Base-by-base conservation (phyloP, 2,888 invertebrate genomes). In the Thereva unica region DNA sequence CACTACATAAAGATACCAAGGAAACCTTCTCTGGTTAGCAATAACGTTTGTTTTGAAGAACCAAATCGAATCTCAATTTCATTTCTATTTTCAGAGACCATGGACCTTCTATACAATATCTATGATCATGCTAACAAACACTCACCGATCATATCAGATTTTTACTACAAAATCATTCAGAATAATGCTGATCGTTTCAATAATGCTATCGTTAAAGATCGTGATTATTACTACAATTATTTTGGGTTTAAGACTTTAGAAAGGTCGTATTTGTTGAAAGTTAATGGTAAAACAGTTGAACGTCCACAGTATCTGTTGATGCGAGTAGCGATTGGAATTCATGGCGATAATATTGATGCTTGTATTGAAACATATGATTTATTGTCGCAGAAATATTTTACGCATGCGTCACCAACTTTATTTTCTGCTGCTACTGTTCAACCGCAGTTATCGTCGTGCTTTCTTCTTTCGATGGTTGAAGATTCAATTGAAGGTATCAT, bases 191-290 rank as follows among this genome's bases (percentile, higher is more conserved):
- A 95, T 75, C 85, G 86, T 69, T 82, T 99, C 57, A 95, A 99
- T 81, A 95, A 97, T 0, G 91, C 95, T 23, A 96, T 99, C 73
- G 93, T 97, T 49, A 96, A 98, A 80, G 96, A 97, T 77, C 86
- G 98, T 73, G 99, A 99, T 81, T 99, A 94, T 80, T 90, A 87
- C 68, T 99, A 97, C 82, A 97, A 95, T 77, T 99, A 95, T 78
- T 99, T 99, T 84, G 99, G 98, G n/a, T 98, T 98, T 77, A 98
- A 97, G 85, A 99, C 98, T 0, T 82, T 99, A 64, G 98, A 99
- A 77, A 85, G 95, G 53, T 97, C 97, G 0, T 99, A 99, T 80
- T 83, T 99, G 71, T 82, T 98, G 67, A 95, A 93, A 82, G 92
- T 97, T 61, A 86, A 94, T 78, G 91, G 90, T 0, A 94, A 94